Percentiles rank a stretch among this genome's conserved stretches.
Evolutionary conservation across 2,888 invertebrate species (phyloP).

Genomic region (Drosophila mimica): DNA sequence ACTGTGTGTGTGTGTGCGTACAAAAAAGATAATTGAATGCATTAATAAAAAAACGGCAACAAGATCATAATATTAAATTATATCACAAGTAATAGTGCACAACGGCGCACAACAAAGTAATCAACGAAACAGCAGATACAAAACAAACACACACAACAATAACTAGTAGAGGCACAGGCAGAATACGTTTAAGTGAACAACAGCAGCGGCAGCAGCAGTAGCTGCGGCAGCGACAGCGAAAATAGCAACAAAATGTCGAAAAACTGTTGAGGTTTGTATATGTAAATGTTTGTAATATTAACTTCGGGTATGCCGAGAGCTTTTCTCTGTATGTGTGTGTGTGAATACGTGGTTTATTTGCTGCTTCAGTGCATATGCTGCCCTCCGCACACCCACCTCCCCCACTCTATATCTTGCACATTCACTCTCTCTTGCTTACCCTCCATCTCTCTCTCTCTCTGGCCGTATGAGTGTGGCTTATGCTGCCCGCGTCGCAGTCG

Average conservation of each 20-base stretch:
- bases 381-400: constrained; percentile 24
- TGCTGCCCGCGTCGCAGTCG: constrained; percentile 57
- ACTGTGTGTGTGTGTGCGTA: constrained; percentile 38
- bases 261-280: constrained; percentile 77
- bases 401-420: constrained; percentile 22
- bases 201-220: constrained; percentile 24
- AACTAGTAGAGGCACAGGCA: constrained; percentile 38
- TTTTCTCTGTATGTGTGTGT: constrained; percentile 37
- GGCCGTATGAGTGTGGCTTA: constrained; percentile 59
- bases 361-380: constrained; percentile 78
- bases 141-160: constrained; percentile 58
- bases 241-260: constrained; percentile 78
- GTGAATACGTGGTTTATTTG: constrained; percentile 77
- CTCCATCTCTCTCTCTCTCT: constrained; percentile 10
- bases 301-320: constrained; percentile 58
- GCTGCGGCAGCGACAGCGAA: constrained; percentile 46
- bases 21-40: constrained; percentile 64
- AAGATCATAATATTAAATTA: constrained; percentile 55
- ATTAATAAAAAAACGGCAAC: constrained; percentile 49
- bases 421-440: constrained; percentile 40
- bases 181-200: constrained; percentile 63
- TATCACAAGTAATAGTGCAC: constrained; percentile 60
- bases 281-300: constrained; percentile 45
- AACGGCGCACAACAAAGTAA: constrained; percentile 61
- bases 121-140: constrained; percentile 72